Conservation (phyloP, 2,888 invertebrate species). For the Harmothoe impar region DNA sequence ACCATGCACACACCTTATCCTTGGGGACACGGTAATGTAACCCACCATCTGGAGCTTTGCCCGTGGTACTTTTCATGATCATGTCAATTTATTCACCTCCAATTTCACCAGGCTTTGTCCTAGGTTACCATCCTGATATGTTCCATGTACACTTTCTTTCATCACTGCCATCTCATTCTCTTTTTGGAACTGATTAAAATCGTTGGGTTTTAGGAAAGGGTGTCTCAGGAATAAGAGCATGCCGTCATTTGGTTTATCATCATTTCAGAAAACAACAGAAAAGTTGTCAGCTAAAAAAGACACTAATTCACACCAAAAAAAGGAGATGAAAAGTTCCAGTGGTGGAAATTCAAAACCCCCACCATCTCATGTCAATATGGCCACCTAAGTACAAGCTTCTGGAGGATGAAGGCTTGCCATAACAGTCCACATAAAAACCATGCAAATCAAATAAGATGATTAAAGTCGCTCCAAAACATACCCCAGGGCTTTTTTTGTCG, state of each 20-base stretch:
- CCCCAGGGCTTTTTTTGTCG: conserved; percentile 18
- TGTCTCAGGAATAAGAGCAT: conserved; percentile 11
- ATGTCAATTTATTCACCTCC: neutral
- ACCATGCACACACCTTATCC: too few species aligned
- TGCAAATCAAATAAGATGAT: conserved; percentile 43
- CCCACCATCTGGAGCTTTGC: neutral
- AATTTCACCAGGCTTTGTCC: neutral
- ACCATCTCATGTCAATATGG: conserved; percentile 13
- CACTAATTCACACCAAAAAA: neutral
- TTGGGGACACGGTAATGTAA: neutral
- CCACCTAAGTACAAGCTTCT: conserved; percentile 17
- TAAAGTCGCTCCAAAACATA: conserved; percentile 39
- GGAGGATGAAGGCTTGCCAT: neutral
- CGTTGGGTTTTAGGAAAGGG: neutral
- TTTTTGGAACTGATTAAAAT: conserved; percentile 5
- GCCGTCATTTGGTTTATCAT: conserved; percentile 10
- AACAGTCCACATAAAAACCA: neutral
- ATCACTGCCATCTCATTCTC: neutral
- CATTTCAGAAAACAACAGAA: neutral
- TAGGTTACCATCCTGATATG: neutral
- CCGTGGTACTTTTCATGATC: neutral
- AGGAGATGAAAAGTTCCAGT: neutral
- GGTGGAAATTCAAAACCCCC: neutral
- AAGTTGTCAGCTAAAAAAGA: conserved; percentile 8
- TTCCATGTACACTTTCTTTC: neutral